These are phyloP conservation scores for Campoletis sonorensis DNA, from an alignment of 1,140 invertebrate genomes.

Conservation along the genomic window DNA sequence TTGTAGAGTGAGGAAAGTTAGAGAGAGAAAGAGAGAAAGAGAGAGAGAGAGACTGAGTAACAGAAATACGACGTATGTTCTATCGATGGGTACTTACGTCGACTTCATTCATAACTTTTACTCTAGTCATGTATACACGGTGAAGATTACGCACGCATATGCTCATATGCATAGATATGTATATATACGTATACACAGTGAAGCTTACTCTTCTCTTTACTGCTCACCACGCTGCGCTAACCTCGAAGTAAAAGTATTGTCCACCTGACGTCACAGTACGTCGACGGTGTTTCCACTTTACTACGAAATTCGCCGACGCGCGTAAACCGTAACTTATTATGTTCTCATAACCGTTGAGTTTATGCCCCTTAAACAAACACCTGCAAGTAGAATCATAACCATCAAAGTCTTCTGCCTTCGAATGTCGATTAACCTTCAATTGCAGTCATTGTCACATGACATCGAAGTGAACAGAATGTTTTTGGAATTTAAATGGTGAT, in stretches of 20 bases:
- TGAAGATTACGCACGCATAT: no score
- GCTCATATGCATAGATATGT: neutral
- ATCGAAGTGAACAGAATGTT: no score
- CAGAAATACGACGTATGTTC: conserved; percentile 34
- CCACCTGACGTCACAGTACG: conserved; percentile 58
- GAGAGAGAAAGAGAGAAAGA: neutral
- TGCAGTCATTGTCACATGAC: no score
- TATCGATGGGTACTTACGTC: conserved; percentile 50
- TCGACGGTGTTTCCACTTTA: conserved; percentile 24
- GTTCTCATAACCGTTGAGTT: neutral
- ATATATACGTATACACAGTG: neutral
- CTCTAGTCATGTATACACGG: neutral
- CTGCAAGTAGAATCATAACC: neutral
- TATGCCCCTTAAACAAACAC: conserved; percentile 28
- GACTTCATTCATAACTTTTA: conserved; percentile 62
- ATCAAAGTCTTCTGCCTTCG: no score
- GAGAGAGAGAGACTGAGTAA: neutral
- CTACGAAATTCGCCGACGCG: conserved; percentile 33
- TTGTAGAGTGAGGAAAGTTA: neutral
- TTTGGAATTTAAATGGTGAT: no score
- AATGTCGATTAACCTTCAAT: no score
- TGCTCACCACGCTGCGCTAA: neutral
- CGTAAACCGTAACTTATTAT: neutral
- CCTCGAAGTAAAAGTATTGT: conserved; percentile 54
- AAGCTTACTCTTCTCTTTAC: neutral